A percentile compares a stretch with the other conserved stretches of the same genome.
phyloP scores from a whole-genome alignment of 1,140 invertebrate genomes.

The Zaprionus ghesquierei region DNA sequence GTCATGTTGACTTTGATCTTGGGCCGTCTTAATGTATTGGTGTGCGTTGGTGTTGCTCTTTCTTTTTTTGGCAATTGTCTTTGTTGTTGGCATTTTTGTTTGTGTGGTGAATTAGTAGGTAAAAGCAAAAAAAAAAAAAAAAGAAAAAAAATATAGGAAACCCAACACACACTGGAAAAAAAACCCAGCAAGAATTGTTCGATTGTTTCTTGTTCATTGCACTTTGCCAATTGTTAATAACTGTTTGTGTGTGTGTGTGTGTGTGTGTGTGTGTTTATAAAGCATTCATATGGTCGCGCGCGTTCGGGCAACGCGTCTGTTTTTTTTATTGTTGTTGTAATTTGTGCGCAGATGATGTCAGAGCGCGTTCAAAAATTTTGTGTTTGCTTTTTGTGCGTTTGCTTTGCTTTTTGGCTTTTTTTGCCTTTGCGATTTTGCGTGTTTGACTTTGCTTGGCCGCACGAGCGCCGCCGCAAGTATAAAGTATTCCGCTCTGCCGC shows the following conservation, averaged over 20 bases:
- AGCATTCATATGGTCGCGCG: not conserved
- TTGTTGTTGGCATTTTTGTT: slow-evolving; percentile 64
- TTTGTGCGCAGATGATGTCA: slow-evolving; percentile 67
- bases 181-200: slow-evolving; percentile 32
- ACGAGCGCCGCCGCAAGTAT: no score
- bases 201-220: slow-evolving; percentile 39
- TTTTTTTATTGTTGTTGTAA: slow-evolving; percentile 54
- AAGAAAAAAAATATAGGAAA: slow-evolving; percentile 15
- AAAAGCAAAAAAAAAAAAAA: slow-evolving; percentile 14
- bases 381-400: slow-evolving; percentile 33
- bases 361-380: slow-evolving; percentile 57
- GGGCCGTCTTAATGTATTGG: slow-evolving; percentile 31
- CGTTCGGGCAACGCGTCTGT: not conserved
- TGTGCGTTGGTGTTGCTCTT: slow-evolving; percentile 42
- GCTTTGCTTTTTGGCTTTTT: slow-evolving; percentile 34
- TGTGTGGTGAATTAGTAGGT: slow-evolving; percentile 61
- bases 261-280: slow-evolving; percentile 8
- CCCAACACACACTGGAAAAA: slow-evolving; percentile 29
- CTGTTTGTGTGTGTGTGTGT: not conserved
- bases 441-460: slow-evolving; percentile 6
- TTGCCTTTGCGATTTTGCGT: slow-evolving; percentile 28
- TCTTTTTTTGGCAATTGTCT: slow-evolving; percentile 48
- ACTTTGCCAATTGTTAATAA: slow-evolving; percentile 32
- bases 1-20: slow-evolving; percentile 74
- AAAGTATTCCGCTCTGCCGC: no score